Base-by-base conservation (phyloP, 2,797 vertebrate species). In the Clamator glandarius region DNA sequence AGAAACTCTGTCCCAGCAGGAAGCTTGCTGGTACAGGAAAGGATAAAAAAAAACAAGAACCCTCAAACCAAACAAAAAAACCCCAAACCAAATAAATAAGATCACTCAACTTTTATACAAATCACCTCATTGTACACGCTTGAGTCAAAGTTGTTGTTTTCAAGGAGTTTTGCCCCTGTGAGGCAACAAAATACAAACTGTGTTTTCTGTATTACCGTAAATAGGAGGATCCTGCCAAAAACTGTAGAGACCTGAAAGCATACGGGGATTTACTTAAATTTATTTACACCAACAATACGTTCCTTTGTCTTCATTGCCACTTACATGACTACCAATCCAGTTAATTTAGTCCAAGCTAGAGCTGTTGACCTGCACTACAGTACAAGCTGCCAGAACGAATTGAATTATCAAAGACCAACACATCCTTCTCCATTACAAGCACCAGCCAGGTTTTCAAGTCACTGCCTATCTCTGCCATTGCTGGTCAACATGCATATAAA, bases 11-110 rank as follows among this genome's bases (percentile, higher is more conserved):
- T 95, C 87, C 78, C 74, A 93, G 87, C 79, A 96, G 95, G 96
- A 97, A 96, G 78, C 91, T 93, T 89, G 87, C 87, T 97, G 94
- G 95, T 95, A 96, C 84, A 95, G 95, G 92, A 97, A 97, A 95
- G 87, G 75, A 96, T 96, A 95, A 94, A 95, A 95, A 85, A 85
- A 57, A 7, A 10, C 33, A 87, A 75, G 54, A 92, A 51, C 15
- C 36, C 58, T 81, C 70, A 91, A 84, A 91, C 31, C 39, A 92
- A 91, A 88, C 51, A 78, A 35, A 6, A 4, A 11, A 76, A 50
- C 4, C 15, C 16, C 51, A 52, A 48, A 48, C 50, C 5, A 77
- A 94, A 93, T 33, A 86, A 88, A 72, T n/a, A 80, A 86, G 84
- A 54, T 88, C 69, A n/a, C 59, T 90, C 46, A 86, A 78, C 81